These are phyloP conservation scores for Natator depressus DNA, from an alignment of 2,113 vertebrate genomes.

Conservation along the genomic window DNA sequence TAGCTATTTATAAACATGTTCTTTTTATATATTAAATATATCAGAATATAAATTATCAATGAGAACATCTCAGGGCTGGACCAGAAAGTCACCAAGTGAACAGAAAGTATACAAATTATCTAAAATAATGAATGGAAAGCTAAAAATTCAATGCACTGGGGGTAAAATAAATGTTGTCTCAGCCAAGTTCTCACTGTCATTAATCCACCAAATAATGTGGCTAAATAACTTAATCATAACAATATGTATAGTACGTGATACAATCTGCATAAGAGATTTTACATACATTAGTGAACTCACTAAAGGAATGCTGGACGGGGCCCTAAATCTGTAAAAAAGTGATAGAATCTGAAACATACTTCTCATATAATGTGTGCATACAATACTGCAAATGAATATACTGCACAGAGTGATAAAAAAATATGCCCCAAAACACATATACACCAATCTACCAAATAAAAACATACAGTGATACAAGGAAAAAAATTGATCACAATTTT, in stretches of 20 bases:
- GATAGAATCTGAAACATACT: neutral
- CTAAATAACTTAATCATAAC: neutral
- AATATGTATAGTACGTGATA: accelerated
- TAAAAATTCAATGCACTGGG: neutral
- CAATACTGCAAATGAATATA: neutral
- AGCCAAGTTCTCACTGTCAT: neutral
- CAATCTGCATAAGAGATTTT: neutral
- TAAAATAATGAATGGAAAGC: neutral
- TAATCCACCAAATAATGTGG: neutral
- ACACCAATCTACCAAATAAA: neutral
- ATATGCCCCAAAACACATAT: neutral
- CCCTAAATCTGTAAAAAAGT: neutral
- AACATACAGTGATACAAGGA: neutral
- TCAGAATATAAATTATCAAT: constrained; percentile 18
- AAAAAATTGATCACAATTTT: neutral
- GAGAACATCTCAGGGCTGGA: neutral
- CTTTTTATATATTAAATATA: constrained; percentile 38
- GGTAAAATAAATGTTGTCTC: neutral
- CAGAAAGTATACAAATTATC: constrained; percentile 10
- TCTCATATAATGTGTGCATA: neutral
- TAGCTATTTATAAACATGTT: constrained; percentile 54
- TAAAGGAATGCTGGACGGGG: neutral
- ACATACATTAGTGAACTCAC: neutral
- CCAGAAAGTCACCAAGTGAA: constrained; percentile 3
- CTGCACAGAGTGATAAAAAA: neutral